Evolutionary conservation across 2,888 invertebrate genomes (phyloP), one percentile per base, ranked within the genome.

Genomic region (Doris montereyensis): DNA sequence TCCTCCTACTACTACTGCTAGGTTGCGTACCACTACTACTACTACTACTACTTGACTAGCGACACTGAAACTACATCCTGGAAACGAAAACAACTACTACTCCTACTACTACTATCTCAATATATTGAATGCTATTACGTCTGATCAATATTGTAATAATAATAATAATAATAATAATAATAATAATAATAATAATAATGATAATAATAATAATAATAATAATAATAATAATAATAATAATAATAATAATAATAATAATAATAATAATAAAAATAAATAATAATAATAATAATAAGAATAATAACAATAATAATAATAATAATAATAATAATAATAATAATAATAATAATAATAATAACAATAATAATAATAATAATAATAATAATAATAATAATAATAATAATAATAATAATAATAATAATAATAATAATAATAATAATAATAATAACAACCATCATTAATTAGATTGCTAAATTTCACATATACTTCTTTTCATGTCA

Each of bases 221-320:
- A 70, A 35, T 70, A 70, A 35, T 70, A 70, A 35, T 70, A 70
- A 35, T 70, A 70, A 35, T 70, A 70, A 2, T 70, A 32, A 35
- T 70, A 70, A 35, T 70, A 32, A 35, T 70, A 70, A 35, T 70
- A 70, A 2, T 70, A 70, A 35, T 70, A 32, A 35, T 70, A 32
- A 24, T 70, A 70, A 35, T 70, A 70, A 35, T 70, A 32, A 35
- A 34, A 70, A 35, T 70, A 70, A 17, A 26, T 26, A 21, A 30
- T 65, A 65, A 24, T 65, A 24, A 24, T 65, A 17, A 24, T 65
- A 65, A 24, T 65, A 24, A 24, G 24, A 24, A 30, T 65, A 24
- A 1, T 65, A 1, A 30, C 28, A 26, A 24, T 1, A 32, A 2
- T 34, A 32, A 24, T 24, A 32, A 17, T 34, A 32, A 35, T 70